Conservation (phyloP, 2,113 vertebrate species). For the Myanophis thanlyinensis region DNA sequence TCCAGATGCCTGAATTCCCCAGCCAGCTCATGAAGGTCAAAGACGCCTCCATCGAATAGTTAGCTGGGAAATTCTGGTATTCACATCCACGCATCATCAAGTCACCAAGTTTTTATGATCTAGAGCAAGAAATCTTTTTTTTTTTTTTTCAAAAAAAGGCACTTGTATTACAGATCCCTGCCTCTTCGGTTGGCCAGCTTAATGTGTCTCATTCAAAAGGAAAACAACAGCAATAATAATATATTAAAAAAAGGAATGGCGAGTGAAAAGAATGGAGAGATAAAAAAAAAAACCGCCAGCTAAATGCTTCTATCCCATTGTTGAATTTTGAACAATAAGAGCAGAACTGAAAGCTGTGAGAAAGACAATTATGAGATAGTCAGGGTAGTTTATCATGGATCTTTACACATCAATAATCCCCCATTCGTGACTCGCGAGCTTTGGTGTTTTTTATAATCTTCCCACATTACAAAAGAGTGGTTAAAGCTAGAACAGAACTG, state of each 20-base stretch:
- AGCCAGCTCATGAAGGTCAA: too few species aligned
- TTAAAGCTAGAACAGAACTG: not conserved
- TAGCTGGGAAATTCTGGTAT: not conserved
- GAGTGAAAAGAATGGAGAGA: not conserved
- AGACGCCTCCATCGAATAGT: too few species aligned
- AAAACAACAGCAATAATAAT: not conserved
- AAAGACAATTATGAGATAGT: constrained; percentile 1
- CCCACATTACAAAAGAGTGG: not conserved
- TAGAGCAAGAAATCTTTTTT: not conserved
- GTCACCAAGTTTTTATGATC: not conserved
- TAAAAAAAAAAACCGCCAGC: not conserved
- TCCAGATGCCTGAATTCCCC: not conserved
- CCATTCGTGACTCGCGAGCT: not conserved
- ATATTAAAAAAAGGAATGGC: not conserved
- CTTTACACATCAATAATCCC: not conserved
- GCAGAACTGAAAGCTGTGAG: not conserved
- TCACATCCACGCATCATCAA: not conserved
- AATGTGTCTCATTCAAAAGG: not conserved
- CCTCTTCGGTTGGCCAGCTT: not conserved
- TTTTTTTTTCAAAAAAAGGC: not conserved
- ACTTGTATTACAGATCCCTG: not conserved
- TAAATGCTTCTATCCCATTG: not conserved
- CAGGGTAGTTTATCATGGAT: not conserved
- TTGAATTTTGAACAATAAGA: not conserved
- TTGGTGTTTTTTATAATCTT: not conserved